Conservation (phyloP, 1,140 invertebrate genomes). For the Heliothis virescens region DNA sequence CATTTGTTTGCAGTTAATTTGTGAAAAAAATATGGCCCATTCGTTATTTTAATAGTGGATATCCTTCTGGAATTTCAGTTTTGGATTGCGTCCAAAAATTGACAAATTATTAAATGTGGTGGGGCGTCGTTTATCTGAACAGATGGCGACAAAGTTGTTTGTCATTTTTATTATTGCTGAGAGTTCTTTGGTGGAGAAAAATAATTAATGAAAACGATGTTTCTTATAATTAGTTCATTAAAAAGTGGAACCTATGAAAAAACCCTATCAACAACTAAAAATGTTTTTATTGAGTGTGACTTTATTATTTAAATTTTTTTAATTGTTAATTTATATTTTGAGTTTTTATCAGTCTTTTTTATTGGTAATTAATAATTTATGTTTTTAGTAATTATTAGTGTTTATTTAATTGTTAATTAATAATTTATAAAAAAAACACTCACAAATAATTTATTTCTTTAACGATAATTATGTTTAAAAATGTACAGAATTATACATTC, state of each 20-base stretch:
- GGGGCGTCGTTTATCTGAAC: conserved; percentile 4
- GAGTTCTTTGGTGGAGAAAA: neutral
- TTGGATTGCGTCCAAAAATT: conserved; percentile 29
- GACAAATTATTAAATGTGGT: conserved; percentile 27
- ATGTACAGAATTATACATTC: no score
- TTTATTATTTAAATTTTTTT: no score
- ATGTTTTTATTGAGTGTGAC: neutral
- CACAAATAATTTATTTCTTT: no score
- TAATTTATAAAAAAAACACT: no score
- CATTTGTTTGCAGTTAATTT: conserved; percentile 11
- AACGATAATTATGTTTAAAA: no score
- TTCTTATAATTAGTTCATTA: neutral
- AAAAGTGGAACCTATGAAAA: neutral
- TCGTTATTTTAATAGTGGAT: neutral
- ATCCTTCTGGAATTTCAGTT: conserved; percentile 9
- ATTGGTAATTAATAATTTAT: no score
- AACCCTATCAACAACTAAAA: neutral
- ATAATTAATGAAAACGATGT: neutral
- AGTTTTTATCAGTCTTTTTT: no score
- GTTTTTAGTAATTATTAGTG: no score
- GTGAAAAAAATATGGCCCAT: neutral
- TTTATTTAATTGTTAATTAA: no score
- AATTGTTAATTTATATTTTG: no score
- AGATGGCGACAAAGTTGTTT: conserved; percentile 14
- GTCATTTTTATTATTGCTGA: conserved; percentile 17